Percentiles rank a stretch among this genome's conserved stretches.
phyloP scores from a whole-genome alignment of 37 sponge, comb jelly and placozoan species.

The Tethya wilhelma region DNA sequence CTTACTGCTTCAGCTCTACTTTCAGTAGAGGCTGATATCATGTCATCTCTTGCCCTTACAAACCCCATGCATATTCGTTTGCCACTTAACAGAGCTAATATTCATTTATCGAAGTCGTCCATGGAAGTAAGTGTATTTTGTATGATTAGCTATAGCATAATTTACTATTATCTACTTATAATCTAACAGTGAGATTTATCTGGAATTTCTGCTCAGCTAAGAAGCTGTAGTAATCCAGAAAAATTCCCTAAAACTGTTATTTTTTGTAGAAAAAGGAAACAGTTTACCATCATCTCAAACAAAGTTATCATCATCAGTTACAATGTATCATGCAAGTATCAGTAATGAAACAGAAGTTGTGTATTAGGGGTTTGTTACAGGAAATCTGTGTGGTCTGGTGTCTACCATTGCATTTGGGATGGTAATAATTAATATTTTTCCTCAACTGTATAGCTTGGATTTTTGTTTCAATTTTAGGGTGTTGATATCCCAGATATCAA shows the following conservation, averaged over 20 bases:
- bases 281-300: neutral
- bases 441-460: neutral
- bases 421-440: neutral
- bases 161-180: neutral
- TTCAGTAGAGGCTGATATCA: neutral
- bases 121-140: neutral
- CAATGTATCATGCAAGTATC: neutral
- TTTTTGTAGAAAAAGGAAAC: slow-evolving; percentile 1
- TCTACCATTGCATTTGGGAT: neutral
- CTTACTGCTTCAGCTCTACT: neutral
- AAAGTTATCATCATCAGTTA: neutral
- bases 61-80: neutral
- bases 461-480: neutral
- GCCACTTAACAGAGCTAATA: neutral
- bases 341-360: neutral
- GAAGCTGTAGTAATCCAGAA: neutral
- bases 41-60: neutral
- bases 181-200: neutral
- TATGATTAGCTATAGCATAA: neutral
- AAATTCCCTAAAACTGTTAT: neutral
- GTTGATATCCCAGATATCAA: neutral
- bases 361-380: neutral
- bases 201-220: neutral
- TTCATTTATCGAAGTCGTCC: neutral
- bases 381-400: neutral